Percentiles rank a stretch among this genome's conserved stretches.
Conservation (phyloP, 2,797 vertebrate genomes). For the Pseudochaenichthys georgianus region DNA sequence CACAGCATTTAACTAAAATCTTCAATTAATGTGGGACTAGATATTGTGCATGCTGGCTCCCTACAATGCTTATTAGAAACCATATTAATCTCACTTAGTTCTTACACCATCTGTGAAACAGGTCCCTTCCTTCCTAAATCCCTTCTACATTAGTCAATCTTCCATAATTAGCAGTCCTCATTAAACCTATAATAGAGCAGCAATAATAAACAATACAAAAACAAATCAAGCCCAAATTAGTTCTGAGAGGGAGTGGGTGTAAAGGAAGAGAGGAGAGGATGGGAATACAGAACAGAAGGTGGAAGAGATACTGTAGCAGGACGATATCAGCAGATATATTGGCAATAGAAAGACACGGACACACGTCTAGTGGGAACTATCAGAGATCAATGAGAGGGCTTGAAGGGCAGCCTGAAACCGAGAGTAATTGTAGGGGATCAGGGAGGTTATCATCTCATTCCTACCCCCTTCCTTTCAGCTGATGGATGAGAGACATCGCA, state of each 20-base stretch:
- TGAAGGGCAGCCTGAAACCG: constrained; percentile 52
- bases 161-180: constrained; percentile 31
- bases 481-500: constrained; percentile 67
- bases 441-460: constrained; percentile 60
- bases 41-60: neutral
- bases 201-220: neutral
- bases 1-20: neutral
- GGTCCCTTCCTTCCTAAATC: constrained; percentile 12
- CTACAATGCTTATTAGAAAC: neutral
- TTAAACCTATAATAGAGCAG: constrained; percentile 16
- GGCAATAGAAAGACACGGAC: constrained; percentile 21
- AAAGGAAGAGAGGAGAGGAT: constrained; percentile 6
- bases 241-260: constrained; percentile 4
- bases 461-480: constrained; percentile 22
- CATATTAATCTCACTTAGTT: constrained; percentile 4
- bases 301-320: neutral
- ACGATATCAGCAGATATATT: constrained; percentile 20
- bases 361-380: constrained; percentile 20
- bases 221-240: constrained; percentile 39
- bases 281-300: constrained; percentile 21
- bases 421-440: constrained; percentile 55
- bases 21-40: neutral
- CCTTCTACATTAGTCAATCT: constrained; percentile 15
- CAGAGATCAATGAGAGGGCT: constrained; percentile 55
- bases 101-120: constrained; percentile 9